Evolutionary conservation across 2,888 invertebrate species (phyloP).

Genomic region (Operophtera brumata): DNA sequence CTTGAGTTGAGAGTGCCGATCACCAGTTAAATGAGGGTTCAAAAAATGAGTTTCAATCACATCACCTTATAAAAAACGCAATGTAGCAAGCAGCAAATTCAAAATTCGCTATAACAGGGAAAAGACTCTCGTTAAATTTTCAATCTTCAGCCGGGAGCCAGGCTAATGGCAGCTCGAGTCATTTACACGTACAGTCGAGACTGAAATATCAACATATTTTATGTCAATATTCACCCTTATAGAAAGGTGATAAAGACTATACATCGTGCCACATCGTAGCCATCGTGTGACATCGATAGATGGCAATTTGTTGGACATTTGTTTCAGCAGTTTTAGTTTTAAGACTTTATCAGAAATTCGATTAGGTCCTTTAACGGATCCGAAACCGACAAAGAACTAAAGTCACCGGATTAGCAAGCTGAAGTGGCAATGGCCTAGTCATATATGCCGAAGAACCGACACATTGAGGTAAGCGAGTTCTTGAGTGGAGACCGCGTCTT

Average conservation of each 20-base stretch:
- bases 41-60: no score
- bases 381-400: no score
- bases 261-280: background rate
- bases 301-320: conserved; percentile 12
- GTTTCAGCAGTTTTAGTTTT: no score
- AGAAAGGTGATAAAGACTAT: conserved; percentile 3
- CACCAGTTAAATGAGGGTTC: no score
- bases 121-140: conserved; percentile 57
- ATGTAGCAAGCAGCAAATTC: conserved; percentile 4
- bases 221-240: conserved; percentile 13
- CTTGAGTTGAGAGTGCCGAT: no score
- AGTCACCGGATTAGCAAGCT: no score
- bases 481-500: no score
- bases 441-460: no score
- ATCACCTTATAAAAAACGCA: no score
- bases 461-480: no score
- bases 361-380: no score
- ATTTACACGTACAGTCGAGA: conserved; percentile 36
- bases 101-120: conserved; percentile 39
- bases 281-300: conserved; percentile 3
- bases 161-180: conserved; percentile 50
- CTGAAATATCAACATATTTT: background rate
- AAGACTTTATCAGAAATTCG: conserved; percentile 6
- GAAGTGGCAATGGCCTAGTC: no score
- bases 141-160: conserved; percentile 45